Conservation (phyloP, 2,797 vertebrate species). For the Galago senegalensis region DNA sequence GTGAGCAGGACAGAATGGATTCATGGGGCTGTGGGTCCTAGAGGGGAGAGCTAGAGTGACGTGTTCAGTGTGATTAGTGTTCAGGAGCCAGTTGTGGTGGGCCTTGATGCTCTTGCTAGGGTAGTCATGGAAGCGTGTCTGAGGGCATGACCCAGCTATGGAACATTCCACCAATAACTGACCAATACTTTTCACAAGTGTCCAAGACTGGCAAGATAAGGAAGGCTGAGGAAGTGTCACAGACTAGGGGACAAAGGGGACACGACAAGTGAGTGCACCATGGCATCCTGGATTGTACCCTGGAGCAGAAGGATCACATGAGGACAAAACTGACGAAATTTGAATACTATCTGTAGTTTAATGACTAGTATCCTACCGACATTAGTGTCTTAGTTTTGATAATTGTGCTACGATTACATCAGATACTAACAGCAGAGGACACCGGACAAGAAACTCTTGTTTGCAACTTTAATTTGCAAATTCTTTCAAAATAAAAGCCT, state of each 20-base stretch:
- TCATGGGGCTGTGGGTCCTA: accelerated
- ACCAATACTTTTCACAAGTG: not conserved
- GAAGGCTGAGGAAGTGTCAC: not conserved
- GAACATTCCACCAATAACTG: not conserved
- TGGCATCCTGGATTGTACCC: too few relatives aligned
- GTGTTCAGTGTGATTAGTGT: accelerated
- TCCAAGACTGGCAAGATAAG: not conserved
- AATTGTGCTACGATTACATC: not conserved
- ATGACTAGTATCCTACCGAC: too few relatives aligned
- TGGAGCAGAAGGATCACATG: not conserved
- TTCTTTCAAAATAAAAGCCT: not conserved
- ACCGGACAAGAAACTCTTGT: not conserved
- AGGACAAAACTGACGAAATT: not conserved
- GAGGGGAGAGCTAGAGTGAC: too few relatives aligned
- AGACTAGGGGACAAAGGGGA: not conserved
- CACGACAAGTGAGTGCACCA: not conserved
- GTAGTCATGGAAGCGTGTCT: accelerated
- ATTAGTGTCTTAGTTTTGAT: not conserved
- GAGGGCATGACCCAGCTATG: not conserved
- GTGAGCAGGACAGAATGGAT: not conserved
- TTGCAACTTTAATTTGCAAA: not conserved
- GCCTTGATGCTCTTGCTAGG: not conserved
- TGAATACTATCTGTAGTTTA: not conserved
- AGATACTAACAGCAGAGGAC: not conserved
- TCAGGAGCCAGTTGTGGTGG: accelerated